Evolutionary conservation across 1,140 invertebrate species (phyloP).

Genomic region (Drosophila sulfurigaster): DNA sequence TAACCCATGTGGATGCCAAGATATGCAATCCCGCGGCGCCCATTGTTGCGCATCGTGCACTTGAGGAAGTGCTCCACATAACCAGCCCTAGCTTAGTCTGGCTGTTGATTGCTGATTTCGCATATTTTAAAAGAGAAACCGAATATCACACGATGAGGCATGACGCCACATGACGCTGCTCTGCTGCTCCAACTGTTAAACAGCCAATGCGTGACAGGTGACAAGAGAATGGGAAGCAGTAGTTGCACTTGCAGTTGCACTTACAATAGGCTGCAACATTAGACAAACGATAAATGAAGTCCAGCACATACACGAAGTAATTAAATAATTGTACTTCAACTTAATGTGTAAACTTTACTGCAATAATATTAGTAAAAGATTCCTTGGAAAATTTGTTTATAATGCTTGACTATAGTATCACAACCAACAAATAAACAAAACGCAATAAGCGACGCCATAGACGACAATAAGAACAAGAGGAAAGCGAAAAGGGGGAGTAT

Average conservation of each 20-base stretch:
- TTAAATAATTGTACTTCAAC: background rate
- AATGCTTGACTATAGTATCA: background rate
- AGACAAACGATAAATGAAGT: slow-evolving; percentile 5
- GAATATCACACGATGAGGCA: slow-evolving; percentile 71
- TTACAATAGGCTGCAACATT: slow-evolving; percentile 33
- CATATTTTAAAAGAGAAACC: slow-evolving; percentile 71
- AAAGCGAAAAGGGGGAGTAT: slow-evolving; percentile 4
- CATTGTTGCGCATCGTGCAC: slow-evolving; percentile 75
- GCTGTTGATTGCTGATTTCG: slow-evolving; percentile 50
- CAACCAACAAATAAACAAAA: background rate
- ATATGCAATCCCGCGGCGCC: slow-evolving; percentile 66
- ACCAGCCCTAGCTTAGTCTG: background rate
- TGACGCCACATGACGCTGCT: slow-evolving; percentile 21
- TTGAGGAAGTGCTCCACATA: slow-evolving; percentile 76
- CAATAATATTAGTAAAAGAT: background rate
- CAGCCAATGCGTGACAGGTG: slow-evolving; percentile 64
- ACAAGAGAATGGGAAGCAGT: slow-evolving; percentile 45
- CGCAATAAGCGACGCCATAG: slow-evolving; percentile 22
- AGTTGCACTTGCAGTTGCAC: slow-evolving; percentile 17
- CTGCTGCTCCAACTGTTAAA: slow-evolving; percentile 17
- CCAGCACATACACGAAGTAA: background rate
- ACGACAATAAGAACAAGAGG: slow-evolving; percentile 21
- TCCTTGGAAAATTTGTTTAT: background rate
- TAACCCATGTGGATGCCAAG: slow-evolving; percentile 59
- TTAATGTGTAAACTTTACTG: slow-evolving; percentile 15